Base-by-base conservation (phyloP, 2,888 invertebrate species). In the Herminia tarsipennalis region DNA sequence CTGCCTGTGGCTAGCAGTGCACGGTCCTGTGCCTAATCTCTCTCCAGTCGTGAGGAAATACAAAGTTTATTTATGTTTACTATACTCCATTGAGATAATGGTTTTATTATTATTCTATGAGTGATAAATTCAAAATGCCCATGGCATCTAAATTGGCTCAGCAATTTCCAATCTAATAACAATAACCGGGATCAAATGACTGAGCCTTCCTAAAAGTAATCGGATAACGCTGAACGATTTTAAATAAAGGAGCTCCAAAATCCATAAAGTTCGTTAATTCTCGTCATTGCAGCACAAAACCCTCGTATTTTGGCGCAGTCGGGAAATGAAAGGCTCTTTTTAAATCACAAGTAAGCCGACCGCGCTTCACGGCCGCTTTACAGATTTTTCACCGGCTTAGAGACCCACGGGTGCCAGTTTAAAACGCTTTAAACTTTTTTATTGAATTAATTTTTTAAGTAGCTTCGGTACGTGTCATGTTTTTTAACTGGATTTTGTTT, bases 361-460 rank as follows among this genome's bases (percentile, higher is more conserved):
- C 65, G 45, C 56, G 54, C 59, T 57, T 54, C 51, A 49, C 36
- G 41, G 39, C 16, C 51, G 67, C 45, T 64, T 66, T 65, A 56
- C 60, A 65, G 56, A 62, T 59, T 65, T 66, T 66, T 60, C 62
- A 62, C 34, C 39, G 44, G 67, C 48, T 66, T 65, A 65, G 62
- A 36, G 59, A 27, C 37, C 47, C 35, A 14, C 41, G 40, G 38
- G 37, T 41, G 27, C 24, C 20, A 30, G 30, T 40, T 46, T 42
- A 52, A 60, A 63, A 50, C 48, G 39, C 21, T 52, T 55, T 37
- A 27, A 56, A 56, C 45, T 38, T 59, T 62, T 50, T 29, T 50
- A 47, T 53, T 38, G 33, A 61, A 49, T 43, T 53, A 33, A 49
- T 49, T 50, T 40, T 25, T 38, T 24, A 49, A 43, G 39, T 20